Conservation (phyloP, 2,888 invertebrate genomes). For the Rhingia rostrata region DNA sequence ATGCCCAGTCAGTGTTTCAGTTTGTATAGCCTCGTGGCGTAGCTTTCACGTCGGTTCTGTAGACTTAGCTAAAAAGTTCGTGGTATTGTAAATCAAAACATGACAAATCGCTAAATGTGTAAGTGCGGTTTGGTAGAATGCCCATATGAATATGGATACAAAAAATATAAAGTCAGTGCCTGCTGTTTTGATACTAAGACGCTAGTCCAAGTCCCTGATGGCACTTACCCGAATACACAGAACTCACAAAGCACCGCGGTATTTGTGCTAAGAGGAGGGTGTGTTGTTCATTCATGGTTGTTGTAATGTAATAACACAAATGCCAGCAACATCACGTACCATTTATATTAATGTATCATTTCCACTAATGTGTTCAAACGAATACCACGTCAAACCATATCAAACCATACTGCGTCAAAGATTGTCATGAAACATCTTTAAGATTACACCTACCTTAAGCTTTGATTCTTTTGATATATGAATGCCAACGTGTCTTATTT, state of each 20-base stretch:
- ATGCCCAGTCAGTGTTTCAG: not conserved
- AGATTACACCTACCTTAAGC: too few species aligned
- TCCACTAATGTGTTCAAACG: too few species aligned
- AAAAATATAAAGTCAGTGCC: not conserved
- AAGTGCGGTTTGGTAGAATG: not conserved
- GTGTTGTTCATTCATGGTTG: not conserved
- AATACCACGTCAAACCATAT: too few species aligned
- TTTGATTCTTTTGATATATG: too few species aligned
- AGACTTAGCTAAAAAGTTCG: not conserved
- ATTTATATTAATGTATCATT: too few species aligned
- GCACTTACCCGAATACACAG: not conserved
- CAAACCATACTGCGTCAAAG: too few species aligned
- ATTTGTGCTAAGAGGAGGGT: not conserved
- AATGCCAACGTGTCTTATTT: too few species aligned
- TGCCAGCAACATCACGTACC: conserved; percentile 20
- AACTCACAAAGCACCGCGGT: conserved; percentile 3
- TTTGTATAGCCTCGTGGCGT: not conserved
- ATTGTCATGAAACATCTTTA: too few species aligned
- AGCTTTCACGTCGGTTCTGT: not conserved
- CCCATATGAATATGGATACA: not conserved
- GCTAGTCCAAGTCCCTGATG: conserved; percentile 5
- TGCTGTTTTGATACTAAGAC: conserved; percentile 1
- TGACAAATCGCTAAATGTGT: conserved; percentile 9
- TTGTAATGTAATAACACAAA: conserved; percentile 8
- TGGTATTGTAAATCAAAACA: conserved; percentile 16